These are phyloP conservation scores for Archips xylosteana DNA, from an alignment of 2,888 invertebrate genomes.

Conservation along the genomic window DNA sequence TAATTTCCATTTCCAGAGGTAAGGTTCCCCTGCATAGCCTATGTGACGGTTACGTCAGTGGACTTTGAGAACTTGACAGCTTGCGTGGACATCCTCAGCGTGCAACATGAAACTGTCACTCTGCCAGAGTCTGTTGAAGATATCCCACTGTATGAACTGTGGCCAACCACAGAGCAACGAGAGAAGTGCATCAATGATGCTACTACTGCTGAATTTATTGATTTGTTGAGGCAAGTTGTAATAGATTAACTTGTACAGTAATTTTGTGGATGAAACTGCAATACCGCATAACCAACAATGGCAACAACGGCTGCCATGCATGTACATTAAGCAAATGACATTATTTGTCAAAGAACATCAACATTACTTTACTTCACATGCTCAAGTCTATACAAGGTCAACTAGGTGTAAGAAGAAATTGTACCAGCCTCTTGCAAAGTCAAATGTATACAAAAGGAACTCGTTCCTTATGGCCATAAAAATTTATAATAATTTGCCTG, in stretches of 20 bases:
- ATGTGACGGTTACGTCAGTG: slow-evolving; percentile 85
- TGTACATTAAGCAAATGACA: too few relatives aligned
- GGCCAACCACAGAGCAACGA: slow-evolving; percentile 87
- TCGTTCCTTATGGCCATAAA: too few relatives aligned
- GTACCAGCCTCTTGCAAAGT: too few relatives aligned
- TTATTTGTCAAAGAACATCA: too few relatives aligned
- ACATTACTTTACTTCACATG: too few relatives aligned
- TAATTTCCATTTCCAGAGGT: slow-evolving; percentile 70
- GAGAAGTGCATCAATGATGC: slow-evolving; percentile 85
- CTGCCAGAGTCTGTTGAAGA: slow-evolving; percentile 87
- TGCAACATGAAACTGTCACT: slow-evolving; percentile 87
- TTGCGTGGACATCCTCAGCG: slow-evolving; percentile 86
- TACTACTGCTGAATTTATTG: slow-evolving; percentile 87
- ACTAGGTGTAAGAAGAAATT: too few relatives aligned
- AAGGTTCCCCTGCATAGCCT: slow-evolving; percentile 87
- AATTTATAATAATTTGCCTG: too few relatives aligned
- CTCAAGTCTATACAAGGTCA: too few relatives aligned
- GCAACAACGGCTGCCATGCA: too few relatives aligned
- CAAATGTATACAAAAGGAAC: too few relatives aligned
- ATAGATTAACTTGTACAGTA: neutral
- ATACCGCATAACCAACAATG: too few relatives aligned
- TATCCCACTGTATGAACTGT: slow-evolving; percentile 86
- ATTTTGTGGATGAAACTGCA: too few relatives aligned
- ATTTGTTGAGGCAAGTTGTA: slow-evolving; percentile 80
- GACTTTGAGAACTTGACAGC: slow-evolving; percentile 84